Evolutionary conservation across 2,888 invertebrate species (phyloP), one percentile per base, ranked within the genome.

Genomic region (Archaeoteleia sp.): DNA sequence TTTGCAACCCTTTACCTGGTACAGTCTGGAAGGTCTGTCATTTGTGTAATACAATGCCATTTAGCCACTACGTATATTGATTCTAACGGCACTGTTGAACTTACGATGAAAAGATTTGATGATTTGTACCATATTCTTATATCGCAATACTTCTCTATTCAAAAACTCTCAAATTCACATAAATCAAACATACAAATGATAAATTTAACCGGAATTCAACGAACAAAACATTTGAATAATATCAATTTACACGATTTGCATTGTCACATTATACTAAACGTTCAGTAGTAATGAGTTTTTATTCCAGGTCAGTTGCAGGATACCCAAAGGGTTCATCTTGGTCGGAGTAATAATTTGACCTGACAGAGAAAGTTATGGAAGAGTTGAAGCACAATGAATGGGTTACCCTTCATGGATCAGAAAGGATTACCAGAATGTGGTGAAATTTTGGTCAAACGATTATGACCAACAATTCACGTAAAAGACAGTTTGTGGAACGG

Each of bases 1-100:
- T 60, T 15, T 55, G 14, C 49, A 72, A 71, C 68, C 70, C 72
- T 67, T 72, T 72, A 68, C 72, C 66, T 72, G 65, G 34, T 49
- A 17, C 37, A 55, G 62, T 15, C 57, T 58, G 58, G 51, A 67
- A 63, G 48, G 55, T 68, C 48, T 46, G 46, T 48, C 54, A 48
- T 54, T 62, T 48, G 48, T 54, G 48, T 62, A 54, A 62, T 42
- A 48, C 42, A 54, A 62, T 48, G 48, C 62, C 48, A 8, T n/a
- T n/a, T 12, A 17, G 42, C 62, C 48, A 54, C 48, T 17, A 39
- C 10, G 61, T 53, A 37, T 17, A 46, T 46, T 49, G 27, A 29
- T 55, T 55, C 17, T n/a, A 15, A 32, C 37, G 30, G 37, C 34
- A 30, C 30, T 51, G n/a, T 2, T 27, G 1, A 29, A 51, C 29